Evolutionary conservation across 2,888 invertebrate genomes (phyloP), one percentile per base, ranked within the genome.

Genomic region (Conops quadrifasciatus): DNA sequence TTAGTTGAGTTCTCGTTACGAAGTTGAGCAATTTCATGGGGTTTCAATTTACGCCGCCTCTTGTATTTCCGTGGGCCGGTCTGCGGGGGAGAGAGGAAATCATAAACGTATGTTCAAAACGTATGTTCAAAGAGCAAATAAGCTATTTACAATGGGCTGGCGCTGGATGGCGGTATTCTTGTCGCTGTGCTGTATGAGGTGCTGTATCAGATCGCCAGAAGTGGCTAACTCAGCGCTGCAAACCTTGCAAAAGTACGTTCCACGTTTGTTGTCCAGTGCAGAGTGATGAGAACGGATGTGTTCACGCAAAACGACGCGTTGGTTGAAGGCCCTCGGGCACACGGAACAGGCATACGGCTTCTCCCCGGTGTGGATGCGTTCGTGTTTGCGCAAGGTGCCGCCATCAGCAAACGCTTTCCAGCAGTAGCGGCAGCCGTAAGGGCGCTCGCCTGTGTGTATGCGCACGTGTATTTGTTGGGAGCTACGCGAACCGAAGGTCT

Each of bases 351-450:
- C 94, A 81, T 94, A 94, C 0, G 94, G 94, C 81, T 94, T 94
- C 81, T 94, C 93, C 28, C 90, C 93, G 0, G 94, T 94, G 78
- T 94, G 94, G 78, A 94, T 94, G 13, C 94, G 88, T 81, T 94
- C 94, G 81, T 94, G 94, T 81, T 94, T 94, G 45, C 94, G 87
- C 59, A 94, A 84, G 1, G 94, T 94, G 28, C 94, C 94, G 51
- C 94, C 94, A 83, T 94, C 94, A 0, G 94, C 94, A 82, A 94
- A 94, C 0, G 94, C 94, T 82, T 94, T 94, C 94, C 94, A 94
- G 81, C 94, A 94, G 85, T 92, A 94, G 13, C 93, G 89, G 81
- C 94, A 94, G 0, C 93, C 93, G 80, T 94, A 94, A 0, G 94
- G 94, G 51, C 94, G 88, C 83, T 94, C 94, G 3, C 86, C 93